A percentile compares a stretch with the other conserved stretches of the same genome.
Conservation (phyloP, 2,888 invertebrate genomes). For the Thecophora atra region DNA sequence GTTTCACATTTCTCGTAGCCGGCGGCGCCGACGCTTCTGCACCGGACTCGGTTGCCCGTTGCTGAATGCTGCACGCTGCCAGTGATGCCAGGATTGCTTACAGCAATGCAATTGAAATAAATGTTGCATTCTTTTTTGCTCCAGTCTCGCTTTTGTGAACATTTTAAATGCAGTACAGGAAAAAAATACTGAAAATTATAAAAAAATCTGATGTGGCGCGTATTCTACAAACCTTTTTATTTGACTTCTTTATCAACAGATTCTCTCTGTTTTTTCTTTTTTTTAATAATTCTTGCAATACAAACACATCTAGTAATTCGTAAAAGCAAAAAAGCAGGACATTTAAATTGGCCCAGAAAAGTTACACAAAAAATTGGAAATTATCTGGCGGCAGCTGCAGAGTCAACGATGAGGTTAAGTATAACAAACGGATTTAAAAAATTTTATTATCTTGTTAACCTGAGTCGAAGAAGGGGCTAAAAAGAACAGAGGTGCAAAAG, state of each 20-base stretch:
- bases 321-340: not conserved
- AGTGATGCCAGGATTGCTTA: conserved; percentile 13
- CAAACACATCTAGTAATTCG: not conserved
- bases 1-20: conserved; percentile 49
- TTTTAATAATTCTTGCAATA: not conserved
- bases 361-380: not conserved
- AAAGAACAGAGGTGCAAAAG: not conserved
- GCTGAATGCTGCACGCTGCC: no score
- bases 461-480: not conserved
- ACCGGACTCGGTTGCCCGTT: not conserved
- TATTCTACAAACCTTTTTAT: not conserved
- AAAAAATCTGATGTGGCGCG: not conserved
- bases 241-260: not conserved
- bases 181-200: not conserved
- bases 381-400: conserved; percentile 1
- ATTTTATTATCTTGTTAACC: conserved; percentile 22
- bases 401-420: conserved; percentile 10
- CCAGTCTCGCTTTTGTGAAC: conserved; percentile 16
- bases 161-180: conserved; percentile 12
- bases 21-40: not conserved
- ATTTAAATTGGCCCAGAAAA: not conserved
- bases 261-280: not conserved
- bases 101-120: conserved; percentile 36
- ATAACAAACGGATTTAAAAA: conserved; percentile 8
- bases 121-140: conserved; percentile 30